These are phyloP conservation scores for Ypsolopha scabrella DNA, from an alignment of 2,888 invertebrate genomes.

Conservation along the genomic window DNA sequence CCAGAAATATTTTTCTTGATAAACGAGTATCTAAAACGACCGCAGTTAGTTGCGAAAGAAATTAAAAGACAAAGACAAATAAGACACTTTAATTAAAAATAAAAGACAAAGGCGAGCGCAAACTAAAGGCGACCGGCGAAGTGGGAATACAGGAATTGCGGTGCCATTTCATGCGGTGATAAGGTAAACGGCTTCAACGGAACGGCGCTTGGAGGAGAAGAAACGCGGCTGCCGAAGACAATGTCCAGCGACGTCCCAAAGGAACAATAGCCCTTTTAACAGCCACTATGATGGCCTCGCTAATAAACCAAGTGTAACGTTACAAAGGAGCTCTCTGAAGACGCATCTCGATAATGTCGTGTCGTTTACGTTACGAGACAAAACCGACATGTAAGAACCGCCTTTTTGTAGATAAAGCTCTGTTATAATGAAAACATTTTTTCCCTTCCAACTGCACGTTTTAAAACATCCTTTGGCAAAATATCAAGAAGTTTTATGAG, in stretches of 20 bases:
- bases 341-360: constrained; percentile 4
- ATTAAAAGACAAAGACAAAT: not conserved
- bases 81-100: not conserved
- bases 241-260: constrained; percentile 11
- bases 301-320: constrained; percentile 6
- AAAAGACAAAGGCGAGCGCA: not conserved
- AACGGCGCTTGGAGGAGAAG: not conserved
- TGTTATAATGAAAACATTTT: too few relatives aligned
- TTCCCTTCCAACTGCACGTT: too few relatives aligned
- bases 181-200: constrained; percentile 2
- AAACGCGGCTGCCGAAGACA: constrained; percentile 10
- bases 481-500: too few relatives aligned
- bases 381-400: not conserved
- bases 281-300: constrained; percentile 14
- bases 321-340: constrained; percentile 2
- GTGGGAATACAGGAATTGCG: not conserved
- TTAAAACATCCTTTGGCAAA: too few relatives aligned
- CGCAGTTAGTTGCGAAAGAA: not conserved
- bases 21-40: not conserved
- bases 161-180: constrained; percentile 2
- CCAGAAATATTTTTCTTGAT: not conserved
- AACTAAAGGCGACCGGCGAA: not conserved
- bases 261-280: constrained; percentile 16
- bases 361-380: constrained; percentile 2
- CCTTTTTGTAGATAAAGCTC: too few relatives aligned